Evolutionary conservation across 2,888 invertebrate species (phyloP).

Genomic region (Listrodromus nycthemerus): DNA sequence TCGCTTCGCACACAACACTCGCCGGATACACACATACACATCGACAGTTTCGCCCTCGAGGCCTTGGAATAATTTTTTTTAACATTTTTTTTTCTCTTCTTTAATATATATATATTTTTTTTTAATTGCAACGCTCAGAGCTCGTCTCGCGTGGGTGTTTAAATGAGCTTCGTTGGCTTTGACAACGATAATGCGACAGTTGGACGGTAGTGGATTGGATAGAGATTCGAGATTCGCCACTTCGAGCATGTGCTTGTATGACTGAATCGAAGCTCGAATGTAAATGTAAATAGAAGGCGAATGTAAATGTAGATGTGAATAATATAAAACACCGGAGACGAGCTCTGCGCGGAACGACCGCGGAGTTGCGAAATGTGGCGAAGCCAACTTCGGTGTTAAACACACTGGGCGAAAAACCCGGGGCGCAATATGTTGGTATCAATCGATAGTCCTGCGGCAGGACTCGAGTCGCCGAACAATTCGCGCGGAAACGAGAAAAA

Average conservation of each 20-base stretch:
- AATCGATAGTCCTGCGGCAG: slow-evolving; percentile 63
- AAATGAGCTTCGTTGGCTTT: neutral
- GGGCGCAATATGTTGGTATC: slow-evolving; percentile 14
- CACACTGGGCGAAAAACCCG: slow-evolving; percentile 1
- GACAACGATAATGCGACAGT: slow-evolving; percentile 9
- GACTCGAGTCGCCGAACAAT: slow-evolving; percentile 49
- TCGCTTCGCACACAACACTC: slow-evolving; percentile 1
- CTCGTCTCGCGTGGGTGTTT: neutral
- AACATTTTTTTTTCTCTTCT: neutral
- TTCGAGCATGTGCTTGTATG: neutral
- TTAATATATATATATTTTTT: neutral
- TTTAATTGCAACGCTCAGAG: neutral
- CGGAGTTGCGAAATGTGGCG: slow-evolving; percentile 28
- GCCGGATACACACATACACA: slow-evolving; percentile 8
- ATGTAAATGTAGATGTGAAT: slow-evolving; percentile 11
- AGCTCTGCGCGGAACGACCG: neutral
- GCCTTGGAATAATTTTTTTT: slow-evolving; percentile 40
- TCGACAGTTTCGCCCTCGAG: slow-evolving; percentile 15
- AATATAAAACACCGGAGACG: neutral
- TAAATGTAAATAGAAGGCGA: slow-evolving; percentile 14
- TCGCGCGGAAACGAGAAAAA: slow-evolving; percentile 2
- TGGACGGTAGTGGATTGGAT: slow-evolving; percentile 31
- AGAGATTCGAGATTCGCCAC: slow-evolving; percentile 12
- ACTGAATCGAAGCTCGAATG: neutral
- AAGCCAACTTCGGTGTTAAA: neutral